Base-by-base conservation (phyloP, 1,140 invertebrate genomes). In the Ceratina japonica region DNA sequence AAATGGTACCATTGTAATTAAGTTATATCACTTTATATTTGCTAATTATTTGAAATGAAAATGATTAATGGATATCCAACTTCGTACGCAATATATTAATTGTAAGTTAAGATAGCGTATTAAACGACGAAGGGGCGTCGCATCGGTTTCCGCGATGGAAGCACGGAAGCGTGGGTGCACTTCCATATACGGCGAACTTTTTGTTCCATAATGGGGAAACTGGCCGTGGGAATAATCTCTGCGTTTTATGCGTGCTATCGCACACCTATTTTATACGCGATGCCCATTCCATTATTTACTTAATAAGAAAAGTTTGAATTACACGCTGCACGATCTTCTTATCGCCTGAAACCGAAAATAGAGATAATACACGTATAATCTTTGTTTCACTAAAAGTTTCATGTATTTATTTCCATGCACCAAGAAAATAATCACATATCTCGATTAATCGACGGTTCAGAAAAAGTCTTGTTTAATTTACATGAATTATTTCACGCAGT, bases 151-250 rank as follows among this genome's bases (percentile, higher is more conserved):
- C 27, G 13, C 52, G 51, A 44, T 70, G 18, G 54, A 77, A 64
- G 22, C 52, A n/a, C 59, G 37, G 4, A 31, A 31, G 27, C 15
- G 52, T 7, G 66, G 12, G 12, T 68, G 59, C 12, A 64, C 56
- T 75, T 82, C 51, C 65, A 22, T 63, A 24, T 83, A 83, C 75
- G 71, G 75, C 31, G 56, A 82, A 71, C 61, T 79, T 68, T 78
- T 74, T 65, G 31, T 61, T 20, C 52, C 18, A 20, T 31, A 12
- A 20, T 27, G 24, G 24, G 12, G 27, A 79, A 59, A 70, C 20
- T 18, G 10, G 20, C 44, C 18, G 15, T n/a, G 59, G 20, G 63
- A 71, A 75, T 72, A 79, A 84, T 71, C 70, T 59, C 24, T 16
- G 24, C 12, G 75, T 83, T 84, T 83, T 76, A 80, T 80, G 59